Evolutionary conservation across 2,888 invertebrate species (phyloP), one percentile per base, ranked within the genome.

Genomic region (Rosalia funebris): DNA sequence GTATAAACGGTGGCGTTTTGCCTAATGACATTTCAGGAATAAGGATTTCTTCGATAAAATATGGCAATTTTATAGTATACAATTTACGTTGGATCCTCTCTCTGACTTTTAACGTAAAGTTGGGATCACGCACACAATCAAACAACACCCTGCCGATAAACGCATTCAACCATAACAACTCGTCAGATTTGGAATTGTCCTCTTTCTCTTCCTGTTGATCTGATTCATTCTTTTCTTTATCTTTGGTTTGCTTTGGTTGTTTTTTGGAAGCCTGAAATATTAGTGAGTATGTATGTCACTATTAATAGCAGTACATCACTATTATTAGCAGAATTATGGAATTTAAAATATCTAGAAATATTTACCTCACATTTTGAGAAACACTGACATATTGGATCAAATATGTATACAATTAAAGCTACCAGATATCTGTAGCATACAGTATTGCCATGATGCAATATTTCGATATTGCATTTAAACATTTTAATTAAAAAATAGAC

Each of bases 41-140:
- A 46, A 87, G 82, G 52, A 96, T 84, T 68, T 91, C 91, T 65
- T 94, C 92, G 84, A 96, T 92, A 82, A 96, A 95, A 72, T 92
- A 90, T 0, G 96, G 96, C 64, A 93, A 81, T 85, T 92, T 93
- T 68, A 96, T 91, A 60, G 92, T 91, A 59, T 89, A 87, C 1
- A 96, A 84, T 83, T 96, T 96, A 75, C 90, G 87, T 82, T 96
- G 94, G 76, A 96, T 90, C 76, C 90, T 88, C 50, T 89, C 88
- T 77, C 90, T 89, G 32, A 96, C 85, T 62, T 88, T 84, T 57
- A 84, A 84, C 32, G 88, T 87, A 83, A 91, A 91, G 60, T 82
- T 81, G 1, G 87, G 85, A 77, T 93, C 90, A 25, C 89, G 86
- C 77, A 93, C 87, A 77, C 94, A 87, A 81, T 96, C 96, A 80